A percentile compares a stretch with the other conserved stretches of the same genome.
Conservation (phyloP, 2,888 invertebrate genomes). For the Pseudeuparius sepicola region DNA sequence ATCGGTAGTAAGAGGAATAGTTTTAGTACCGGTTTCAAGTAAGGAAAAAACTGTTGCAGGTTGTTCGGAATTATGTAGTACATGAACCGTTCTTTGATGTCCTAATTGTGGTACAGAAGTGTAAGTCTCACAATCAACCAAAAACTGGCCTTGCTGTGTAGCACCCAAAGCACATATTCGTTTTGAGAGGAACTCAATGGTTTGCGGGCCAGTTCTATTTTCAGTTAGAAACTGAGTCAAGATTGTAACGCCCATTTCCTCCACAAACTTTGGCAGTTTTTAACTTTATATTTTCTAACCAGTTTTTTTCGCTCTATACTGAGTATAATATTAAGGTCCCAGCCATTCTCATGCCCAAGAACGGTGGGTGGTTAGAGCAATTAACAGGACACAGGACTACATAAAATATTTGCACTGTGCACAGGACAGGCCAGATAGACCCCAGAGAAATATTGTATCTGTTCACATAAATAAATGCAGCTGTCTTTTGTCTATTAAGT, state of each 20-base stretch:
- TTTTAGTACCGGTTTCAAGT: slow-evolving; percentile 76
- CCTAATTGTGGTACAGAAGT: slow-evolving; percentile 69
- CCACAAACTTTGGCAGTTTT: no score
- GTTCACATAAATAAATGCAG: no score
- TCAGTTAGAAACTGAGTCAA: slow-evolving; percentile 80
- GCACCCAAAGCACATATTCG: slow-evolving; percentile 80
- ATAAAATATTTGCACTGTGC: no score
- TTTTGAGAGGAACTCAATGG: slow-evolving; percentile 78
- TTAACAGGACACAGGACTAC: no score
- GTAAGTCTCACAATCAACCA: slow-evolving; percentile 93
- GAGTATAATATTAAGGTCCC: no score
- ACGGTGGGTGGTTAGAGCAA: no score
- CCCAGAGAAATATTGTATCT: no score
- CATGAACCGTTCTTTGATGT: slow-evolving; percentile 73
- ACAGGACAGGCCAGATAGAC: no score
- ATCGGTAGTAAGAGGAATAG: slow-evolving; percentile 82
- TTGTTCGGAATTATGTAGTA: slow-evolving; percentile 92
- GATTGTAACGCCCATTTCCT: slow-evolving; percentile 63
- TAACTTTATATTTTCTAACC: no score
- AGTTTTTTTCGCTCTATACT: no score
- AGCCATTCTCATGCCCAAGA: no score
- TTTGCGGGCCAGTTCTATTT: slow-evolving; percentile 82
- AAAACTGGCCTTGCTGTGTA: slow-evolving; percentile 76
- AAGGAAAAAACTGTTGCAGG: slow-evolving; percentile 91
- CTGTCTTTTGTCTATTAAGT: no score